phyloP scores from a whole-genome alignment of 2,888 invertebrate species.

The Nomada ruficornis region DNA sequence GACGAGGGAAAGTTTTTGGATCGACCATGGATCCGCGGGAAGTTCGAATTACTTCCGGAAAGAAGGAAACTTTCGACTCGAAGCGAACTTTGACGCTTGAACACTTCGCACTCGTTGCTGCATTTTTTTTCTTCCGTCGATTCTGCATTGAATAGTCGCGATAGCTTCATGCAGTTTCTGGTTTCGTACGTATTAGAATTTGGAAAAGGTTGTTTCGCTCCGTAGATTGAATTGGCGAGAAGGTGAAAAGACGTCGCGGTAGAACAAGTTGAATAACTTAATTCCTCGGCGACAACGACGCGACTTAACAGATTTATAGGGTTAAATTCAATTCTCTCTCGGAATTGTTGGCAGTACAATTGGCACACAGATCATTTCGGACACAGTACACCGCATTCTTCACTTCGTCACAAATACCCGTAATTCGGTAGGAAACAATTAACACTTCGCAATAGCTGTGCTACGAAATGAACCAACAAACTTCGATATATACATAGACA shows the following conservation, averaged over 20 bases:
- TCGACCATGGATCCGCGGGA: conserved; percentile 3
- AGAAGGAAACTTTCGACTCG: conserved; percentile 28
- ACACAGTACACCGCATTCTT: conserved; percentile 1
- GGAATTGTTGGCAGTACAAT: conserved; percentile 40
- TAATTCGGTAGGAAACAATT: conserved; percentile 9
- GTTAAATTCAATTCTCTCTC: conserved; percentile 33
- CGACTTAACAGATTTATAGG: conserved; percentile 23
- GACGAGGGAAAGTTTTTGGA: conserved; percentile 20
- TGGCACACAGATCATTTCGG: conserved; percentile 15
- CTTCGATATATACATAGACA: not conserved
- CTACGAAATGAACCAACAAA: no score
- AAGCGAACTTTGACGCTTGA: conserved; percentile 18
- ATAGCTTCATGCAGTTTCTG: no score
- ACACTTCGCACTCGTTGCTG: conserved; percentile 1
- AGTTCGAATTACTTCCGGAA: not conserved
- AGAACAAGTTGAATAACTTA: conserved; percentile 10
- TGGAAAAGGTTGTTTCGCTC: not conserved
- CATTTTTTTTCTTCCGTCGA: not conserved
- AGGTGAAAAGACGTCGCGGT: not conserved
- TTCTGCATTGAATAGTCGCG: no score
- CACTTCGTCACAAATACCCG: not conserved
- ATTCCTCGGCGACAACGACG: conserved; percentile 11
- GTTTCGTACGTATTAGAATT: no score
- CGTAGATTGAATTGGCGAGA: no score
- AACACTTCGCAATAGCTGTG: not conserved